These are phyloP conservation scores for Ramphastos sulfuratus DNA, from an alignment of 2,113 vertebrate species.

Conservation along the genomic window DNA sequence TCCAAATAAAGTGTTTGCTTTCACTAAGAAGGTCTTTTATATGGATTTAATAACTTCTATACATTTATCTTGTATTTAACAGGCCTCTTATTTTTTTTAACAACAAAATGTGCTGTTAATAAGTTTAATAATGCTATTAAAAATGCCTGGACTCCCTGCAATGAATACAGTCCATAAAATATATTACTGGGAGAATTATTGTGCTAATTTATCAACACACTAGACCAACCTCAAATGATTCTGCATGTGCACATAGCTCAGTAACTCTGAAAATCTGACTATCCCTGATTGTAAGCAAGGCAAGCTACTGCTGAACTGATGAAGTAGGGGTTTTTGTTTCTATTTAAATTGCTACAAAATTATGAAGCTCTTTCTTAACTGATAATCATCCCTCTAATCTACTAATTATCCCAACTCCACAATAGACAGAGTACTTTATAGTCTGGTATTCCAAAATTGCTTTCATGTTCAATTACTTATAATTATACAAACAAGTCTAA, in stretches of 20 bases:
- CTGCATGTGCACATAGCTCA: background rate
- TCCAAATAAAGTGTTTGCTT: background rate
- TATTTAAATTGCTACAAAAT: background rate
- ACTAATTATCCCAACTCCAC: conserved; percentile 51
- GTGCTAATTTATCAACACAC: background rate
- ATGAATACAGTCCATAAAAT: background rate
- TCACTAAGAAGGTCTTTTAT: background rate
- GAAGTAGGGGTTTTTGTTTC: background rate
- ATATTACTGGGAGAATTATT: background rate
- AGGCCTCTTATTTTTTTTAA: background rate
- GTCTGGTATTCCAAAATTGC: conserved; percentile 52
- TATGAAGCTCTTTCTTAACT: conserved; percentile 27
- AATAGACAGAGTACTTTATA: conserved; percentile 23
- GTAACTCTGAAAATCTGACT: background rate
- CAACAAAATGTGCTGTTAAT: background rate
- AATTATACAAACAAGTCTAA: conserved; percentile 73
- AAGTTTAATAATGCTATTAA: background rate
- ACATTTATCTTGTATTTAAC: background rate
- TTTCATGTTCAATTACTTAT: conserved; percentile 68
- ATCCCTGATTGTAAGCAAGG: background rate
- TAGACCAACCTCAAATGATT: background rate
- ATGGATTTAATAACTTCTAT: background rate
- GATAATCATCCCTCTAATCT: conserved; percentile 41
- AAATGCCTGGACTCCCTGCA: background rate
- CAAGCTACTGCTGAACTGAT: background rate